Evolutionary conservation across 2,797 vertebrate species (phyloP), one percentile per base, ranked within the genome.

Genomic region (Siniperca obscura): DNA sequence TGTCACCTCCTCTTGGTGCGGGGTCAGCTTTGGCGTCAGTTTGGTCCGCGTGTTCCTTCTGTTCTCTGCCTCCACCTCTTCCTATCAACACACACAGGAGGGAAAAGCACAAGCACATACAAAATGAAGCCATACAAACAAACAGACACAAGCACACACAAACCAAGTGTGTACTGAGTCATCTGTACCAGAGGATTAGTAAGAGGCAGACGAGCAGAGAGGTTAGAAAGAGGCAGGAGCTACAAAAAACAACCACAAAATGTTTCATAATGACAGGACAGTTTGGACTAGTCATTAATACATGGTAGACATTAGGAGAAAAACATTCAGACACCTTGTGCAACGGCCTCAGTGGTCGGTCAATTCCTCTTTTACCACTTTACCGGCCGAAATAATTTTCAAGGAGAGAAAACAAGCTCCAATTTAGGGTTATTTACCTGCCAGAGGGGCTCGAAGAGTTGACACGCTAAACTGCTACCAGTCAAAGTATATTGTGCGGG

Each of bases 11-110:
- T 95, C 92, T 40, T 88, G 70, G 62, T 94, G 92, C 9, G 87
- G 82, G 38, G 87, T 87, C 72, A 89, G 80, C 90, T 91, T 95
- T 70, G 92, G 78, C 22, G 76, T 75, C 74, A 87, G 66, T 80
- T 57, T 94, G 91, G 82, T 81, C 84, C 87, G 92, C 0, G 81
- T 92, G 87, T 96, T 96, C 74, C 91, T 90, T 71, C 78, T 82
- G 84, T 96, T 96, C 81, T 94, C 93, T 40, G 85, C 92, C 65
- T 94, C 94, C 82, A 96, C 87, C 14, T 92, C 94, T 1, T 95
- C 93, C 95, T 96, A 7, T 44, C 1, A 12, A 76, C 7, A 55
- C 25, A 64, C 25, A 69, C 16, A 53, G 6, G 8, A 36, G 11
- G 38, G 0, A 55, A 4, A 74, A 19, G 44, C 12, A 71, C 34